Evolutionary conservation across 2,888 invertebrate genomes (phyloP).

Genomic region (Nycteola revayana): DNA sequence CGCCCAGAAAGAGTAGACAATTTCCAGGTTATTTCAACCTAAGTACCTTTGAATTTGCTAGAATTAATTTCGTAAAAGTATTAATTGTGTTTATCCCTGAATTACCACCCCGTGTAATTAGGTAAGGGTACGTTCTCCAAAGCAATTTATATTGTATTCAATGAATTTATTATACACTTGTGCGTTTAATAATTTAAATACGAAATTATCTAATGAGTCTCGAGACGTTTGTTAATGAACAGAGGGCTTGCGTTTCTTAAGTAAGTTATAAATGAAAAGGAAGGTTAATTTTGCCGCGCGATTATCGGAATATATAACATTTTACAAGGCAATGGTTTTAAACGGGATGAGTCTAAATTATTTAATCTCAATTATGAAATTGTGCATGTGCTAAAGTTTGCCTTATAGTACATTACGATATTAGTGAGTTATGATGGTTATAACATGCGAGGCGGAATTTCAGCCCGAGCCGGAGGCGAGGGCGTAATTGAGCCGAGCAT

Average conservation of each 20-base stretch:
- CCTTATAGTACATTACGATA: too few relatives aligned
- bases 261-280: background rate
- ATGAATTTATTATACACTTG: conserved; percentile 33
- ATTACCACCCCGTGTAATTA: conserved; percentile 36
- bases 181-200: conserved; percentile 29
- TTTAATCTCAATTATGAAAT: too few relatives aligned
- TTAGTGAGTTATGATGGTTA: too few relatives aligned
- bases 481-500: too few relatives aligned
- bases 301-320: too few relatives aligned
- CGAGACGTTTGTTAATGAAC: conserved; percentile 20
- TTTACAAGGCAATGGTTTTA: too few relatives aligned
- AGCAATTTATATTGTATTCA: conserved; percentile 27
- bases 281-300: background rate
- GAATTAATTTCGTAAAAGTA: conserved; percentile 33
- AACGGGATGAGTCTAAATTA: too few relatives aligned
- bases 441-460: too few relatives aligned
- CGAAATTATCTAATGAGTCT: conserved; percentile 24
- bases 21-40: too few relatives aligned
- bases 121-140: conserved; percentile 17
- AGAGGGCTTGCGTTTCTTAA: conserved; percentile 10
- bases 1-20: too few relatives aligned
- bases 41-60: background rate
- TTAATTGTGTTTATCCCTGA: conserved; percentile 23
- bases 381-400: too few relatives aligned
- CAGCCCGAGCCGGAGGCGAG: too few relatives aligned